Conservation (phyloP, 2,888 invertebrate species). For the Ariolimax columbianus region DNA sequence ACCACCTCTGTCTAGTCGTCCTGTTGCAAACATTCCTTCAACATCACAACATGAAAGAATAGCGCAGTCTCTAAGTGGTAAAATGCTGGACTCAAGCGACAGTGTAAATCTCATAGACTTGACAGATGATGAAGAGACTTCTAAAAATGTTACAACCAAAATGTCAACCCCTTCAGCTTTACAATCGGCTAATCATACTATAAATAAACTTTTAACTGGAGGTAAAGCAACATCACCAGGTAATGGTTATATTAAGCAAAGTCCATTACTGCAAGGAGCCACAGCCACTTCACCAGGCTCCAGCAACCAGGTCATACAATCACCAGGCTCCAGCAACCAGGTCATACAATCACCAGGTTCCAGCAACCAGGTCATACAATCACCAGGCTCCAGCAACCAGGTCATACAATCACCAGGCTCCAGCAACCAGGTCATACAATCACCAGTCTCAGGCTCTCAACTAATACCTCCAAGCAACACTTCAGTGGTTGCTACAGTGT, state of each 20-base stretch:
- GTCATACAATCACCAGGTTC: neutral
- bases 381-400: neutral
- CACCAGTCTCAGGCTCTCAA: neutral
- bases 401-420: neutral
- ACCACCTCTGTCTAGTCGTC: slow-evolving; percentile 2
- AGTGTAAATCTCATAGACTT: slow-evolving; percentile 67
- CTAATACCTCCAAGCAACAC: neutral
- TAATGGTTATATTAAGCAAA: slow-evolving; percentile 18
- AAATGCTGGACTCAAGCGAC: neutral
- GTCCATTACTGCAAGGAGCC: neutral
- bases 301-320: neutral
- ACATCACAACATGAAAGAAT: neutral
- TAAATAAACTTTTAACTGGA: neutral
- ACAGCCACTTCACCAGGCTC: neutral
- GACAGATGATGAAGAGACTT: slow-evolving; percentile 66
- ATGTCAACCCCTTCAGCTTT: neutral
- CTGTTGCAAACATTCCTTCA: neutral
- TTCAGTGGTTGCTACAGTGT: neutral
- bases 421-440: neutral
- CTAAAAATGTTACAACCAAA: slow-evolving; percentile 17
- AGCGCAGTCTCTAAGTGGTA: neutral
- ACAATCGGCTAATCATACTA: neutral
- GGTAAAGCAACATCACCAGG: slow-evolving; percentile 1
- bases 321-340: neutral
- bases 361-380: neutral